Conservation (phyloP, 2,888 invertebrate genomes). For the Seira musarum region DNA sequence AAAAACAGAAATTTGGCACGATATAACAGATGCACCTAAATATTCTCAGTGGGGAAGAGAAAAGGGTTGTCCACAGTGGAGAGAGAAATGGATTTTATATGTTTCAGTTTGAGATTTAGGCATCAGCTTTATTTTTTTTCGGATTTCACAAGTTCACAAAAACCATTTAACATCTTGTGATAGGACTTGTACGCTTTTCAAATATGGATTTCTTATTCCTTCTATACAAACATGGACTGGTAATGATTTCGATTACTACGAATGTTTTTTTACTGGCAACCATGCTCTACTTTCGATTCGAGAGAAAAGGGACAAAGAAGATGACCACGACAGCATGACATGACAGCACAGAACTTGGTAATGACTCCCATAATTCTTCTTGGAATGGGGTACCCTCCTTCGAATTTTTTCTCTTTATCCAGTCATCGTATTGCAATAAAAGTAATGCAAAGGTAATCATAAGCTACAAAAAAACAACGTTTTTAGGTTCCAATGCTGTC, state of each 20-base stretch:
- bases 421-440: neutral
- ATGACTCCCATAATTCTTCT: constrained; percentile 59
- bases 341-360: constrained; percentile 58
- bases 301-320: constrained; percentile 39
- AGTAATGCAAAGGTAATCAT: constrained; percentile 4
- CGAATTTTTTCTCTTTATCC: constrained; percentile 46
- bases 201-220: too few relatives aligned
- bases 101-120: neutral
- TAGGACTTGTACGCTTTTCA: neutral
- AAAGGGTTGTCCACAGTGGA: neutral
- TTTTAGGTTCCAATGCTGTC: neutral
- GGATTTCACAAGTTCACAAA: constrained; percentile 44
- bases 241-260: constrained; percentile 11
- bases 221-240: too few relatives aligned
- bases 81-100: neutral
- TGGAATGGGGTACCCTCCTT: constrained; percentile 52
- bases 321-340: constrained; percentile 58
- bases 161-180: constrained; percentile 2
- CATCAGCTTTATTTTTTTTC: neutral
- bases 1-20: constrained; percentile 7
- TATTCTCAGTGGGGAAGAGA: neutral
- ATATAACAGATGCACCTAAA: neutral
- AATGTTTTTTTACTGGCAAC: constrained; percentile 24
- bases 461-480: neutral
- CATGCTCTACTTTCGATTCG: constrained; percentile 27